These are phyloP conservation scores for Sinotaia quadrata DNA, from an alignment of 2,888 invertebrate species.

Conservation along the genomic window DNA sequence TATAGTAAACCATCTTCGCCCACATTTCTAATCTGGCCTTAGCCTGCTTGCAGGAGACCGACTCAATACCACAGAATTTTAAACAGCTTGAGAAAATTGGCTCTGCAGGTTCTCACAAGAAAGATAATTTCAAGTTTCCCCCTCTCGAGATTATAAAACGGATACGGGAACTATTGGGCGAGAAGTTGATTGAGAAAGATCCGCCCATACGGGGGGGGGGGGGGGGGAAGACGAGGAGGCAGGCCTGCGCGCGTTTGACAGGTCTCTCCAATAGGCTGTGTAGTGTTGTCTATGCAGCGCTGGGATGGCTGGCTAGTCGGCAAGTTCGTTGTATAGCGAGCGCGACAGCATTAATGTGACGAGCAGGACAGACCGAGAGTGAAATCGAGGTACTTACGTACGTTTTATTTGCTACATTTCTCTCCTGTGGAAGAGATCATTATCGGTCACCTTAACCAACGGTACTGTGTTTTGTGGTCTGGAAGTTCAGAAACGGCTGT, in stretches of 20 bases:
- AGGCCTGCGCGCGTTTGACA: constrained; percentile 12
- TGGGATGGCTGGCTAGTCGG: background rate
- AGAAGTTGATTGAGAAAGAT: constrained; percentile 21
- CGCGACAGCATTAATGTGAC: background rate
- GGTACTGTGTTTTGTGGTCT: no score
- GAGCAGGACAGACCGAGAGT: background rate
- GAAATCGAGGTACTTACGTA: no score
- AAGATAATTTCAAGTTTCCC: constrained; percentile 22
- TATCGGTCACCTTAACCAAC: no score
- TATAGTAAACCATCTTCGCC: constrained; percentile 14
- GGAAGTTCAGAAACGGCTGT: no score
- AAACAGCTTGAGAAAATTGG: constrained; percentile 16
- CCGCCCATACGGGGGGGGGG: constrained; percentile 13
- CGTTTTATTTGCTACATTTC: no score
- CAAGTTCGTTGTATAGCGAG: background rate
- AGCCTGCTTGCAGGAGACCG: background rate
- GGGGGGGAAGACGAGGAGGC: constrained; percentile 8
- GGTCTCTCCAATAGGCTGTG: no score
- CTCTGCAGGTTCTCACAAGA: constrained; percentile 18
- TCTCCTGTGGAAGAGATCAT: no score
- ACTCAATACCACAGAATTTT: background rate
- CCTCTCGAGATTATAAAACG: constrained; percentile 3
- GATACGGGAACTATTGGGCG: constrained; percentile 8
- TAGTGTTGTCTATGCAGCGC: background rate
- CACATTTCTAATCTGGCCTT: constrained; percentile 7